Evolutionary conservation across 2,113 vertebrate genomes (phyloP), one percentile per base, ranked within the genome.

Genomic region (Sardina pilchardus): DNA sequence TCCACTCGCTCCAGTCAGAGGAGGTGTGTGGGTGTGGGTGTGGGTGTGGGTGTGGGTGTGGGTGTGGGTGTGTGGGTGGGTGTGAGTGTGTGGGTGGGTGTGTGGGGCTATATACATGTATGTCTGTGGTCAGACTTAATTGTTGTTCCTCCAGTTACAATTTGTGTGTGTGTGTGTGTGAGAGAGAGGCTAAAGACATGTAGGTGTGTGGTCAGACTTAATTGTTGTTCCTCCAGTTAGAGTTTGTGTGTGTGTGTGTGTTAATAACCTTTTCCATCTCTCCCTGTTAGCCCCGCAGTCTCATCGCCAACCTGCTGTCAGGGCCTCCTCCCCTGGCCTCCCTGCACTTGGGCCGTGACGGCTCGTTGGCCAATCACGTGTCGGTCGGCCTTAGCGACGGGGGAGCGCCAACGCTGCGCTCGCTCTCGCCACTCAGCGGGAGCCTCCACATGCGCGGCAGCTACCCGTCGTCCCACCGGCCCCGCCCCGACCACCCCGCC

Each of bases 341-440:
- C 0, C 94, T 96, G 83, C 96, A 97, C 85, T 87, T 97, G 84
- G 94, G 95, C 88, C 93, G 95, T 24, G 97, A 99, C 0, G 91
- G 94, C 53, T 97, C 96, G 88, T 90, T 94, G 48, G 94, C 95
- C 86, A 95, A 96, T 88, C 96, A 97, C 36, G 93, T 95, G 63
- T 96, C 95, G 1, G 90, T 90, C 43, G 93, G 94, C 14, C 17
- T 92, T 81, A 89, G 86, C 0, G 96, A 97, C 71, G 96, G 96
- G 8, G 97, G 48, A 12, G 53, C 96, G 1, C 96, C 97, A 0
- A 97, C 97, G 42, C 93, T 99, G 75, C 96, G 97, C 63, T 98
- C 98, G 24, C 96, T 99, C 87, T 98, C 98, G 0, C 97, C 97
- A 0, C 90, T 97, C 86, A 97, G 97, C 85, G 93, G 96, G 83